Percentiles rank a stretch among this genome's conserved stretches.
Evolutionary conservation across 1,140 invertebrate genomes (phyloP).

Genomic region (Anastrepha ludens): DNA sequence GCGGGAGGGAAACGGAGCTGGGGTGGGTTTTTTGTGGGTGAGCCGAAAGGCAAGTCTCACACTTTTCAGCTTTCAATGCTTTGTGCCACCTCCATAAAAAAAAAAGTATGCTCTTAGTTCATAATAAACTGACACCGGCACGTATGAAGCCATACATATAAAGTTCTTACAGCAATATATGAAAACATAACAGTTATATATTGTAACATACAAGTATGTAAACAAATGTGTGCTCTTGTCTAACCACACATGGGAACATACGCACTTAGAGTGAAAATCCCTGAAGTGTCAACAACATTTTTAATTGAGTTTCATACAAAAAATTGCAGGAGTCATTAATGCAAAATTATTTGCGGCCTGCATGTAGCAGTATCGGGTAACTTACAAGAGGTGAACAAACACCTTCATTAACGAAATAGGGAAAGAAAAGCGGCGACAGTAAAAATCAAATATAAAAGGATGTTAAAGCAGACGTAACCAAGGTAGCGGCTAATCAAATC

Average conservation of each 20-base stretch:
- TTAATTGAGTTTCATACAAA: constrained; percentile 3
- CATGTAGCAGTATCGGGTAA: neutral
- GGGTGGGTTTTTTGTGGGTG: too few species aligned
- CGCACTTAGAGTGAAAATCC: neutral
- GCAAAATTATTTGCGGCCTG: neutral
- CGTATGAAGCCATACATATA: neutral
- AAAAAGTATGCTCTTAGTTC: too few species aligned
- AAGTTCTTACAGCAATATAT: neutral
- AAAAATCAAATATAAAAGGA: neutral
- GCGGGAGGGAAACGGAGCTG: too few species aligned
- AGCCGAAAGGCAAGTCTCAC: too few species aligned
- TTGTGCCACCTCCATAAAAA: too few species aligned
- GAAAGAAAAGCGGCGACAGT: too few species aligned
- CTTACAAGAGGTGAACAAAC: neutral
- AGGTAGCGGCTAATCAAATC: neutral
- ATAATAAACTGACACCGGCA: neutral
- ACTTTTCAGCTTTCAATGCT: too few species aligned
- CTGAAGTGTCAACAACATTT: neutral
- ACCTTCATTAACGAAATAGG: neutral
- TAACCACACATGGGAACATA: neutral
- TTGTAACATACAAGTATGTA: neutral
- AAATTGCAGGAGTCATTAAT: neutral
- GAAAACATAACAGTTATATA: neutral
- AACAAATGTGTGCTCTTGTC: neutral
- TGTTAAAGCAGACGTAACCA: neutral